These are phyloP conservation scores for Junco hyemalis DNA, from an alignment of 2,113 vertebrate species.

Conservation along the genomic window DNA sequence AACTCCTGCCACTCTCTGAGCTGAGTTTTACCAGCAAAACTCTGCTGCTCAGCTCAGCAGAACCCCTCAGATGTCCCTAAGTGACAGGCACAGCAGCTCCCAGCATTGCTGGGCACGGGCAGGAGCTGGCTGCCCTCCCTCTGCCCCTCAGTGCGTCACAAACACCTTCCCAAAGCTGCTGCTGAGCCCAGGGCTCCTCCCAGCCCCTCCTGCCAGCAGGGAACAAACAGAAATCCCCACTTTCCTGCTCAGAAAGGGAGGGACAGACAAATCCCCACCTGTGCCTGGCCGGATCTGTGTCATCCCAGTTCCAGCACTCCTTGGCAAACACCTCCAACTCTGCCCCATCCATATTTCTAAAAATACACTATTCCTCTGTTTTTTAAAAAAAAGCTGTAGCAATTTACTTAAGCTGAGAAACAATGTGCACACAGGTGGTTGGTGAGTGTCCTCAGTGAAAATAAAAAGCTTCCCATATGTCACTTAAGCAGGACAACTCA, in stretches of 20 bases:
- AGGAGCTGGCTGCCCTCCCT: neutral
- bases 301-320: fast-evolving
- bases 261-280: neutral
- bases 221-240: neutral
- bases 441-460: neutral
- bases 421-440: neutral
- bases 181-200: neutral
- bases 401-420: neutral
- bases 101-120: neutral
- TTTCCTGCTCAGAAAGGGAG: neutral
- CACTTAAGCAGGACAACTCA: neutral
- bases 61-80: neutral
- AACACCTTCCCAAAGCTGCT: neutral
- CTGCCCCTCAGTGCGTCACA: neutral
- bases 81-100: neutral
- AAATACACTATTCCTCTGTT: neutral
- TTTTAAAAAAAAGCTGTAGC: neutral
- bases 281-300: fast-evolving
- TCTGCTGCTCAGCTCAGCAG: neutral
- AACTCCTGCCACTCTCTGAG: neutral
- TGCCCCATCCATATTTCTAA: fast-evolving
- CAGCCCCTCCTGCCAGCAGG: neutral
- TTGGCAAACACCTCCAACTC: neutral
- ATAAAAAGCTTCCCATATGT: neutral
- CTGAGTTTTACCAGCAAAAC: neutral